A percentile compares a stretch with the other conserved stretches of the same genome.
These are phyloP conservation scores for Galerucella calmariensis DNA, from an alignment of 2,888 invertebrate species.

Conservation along the genomic window DNA sequence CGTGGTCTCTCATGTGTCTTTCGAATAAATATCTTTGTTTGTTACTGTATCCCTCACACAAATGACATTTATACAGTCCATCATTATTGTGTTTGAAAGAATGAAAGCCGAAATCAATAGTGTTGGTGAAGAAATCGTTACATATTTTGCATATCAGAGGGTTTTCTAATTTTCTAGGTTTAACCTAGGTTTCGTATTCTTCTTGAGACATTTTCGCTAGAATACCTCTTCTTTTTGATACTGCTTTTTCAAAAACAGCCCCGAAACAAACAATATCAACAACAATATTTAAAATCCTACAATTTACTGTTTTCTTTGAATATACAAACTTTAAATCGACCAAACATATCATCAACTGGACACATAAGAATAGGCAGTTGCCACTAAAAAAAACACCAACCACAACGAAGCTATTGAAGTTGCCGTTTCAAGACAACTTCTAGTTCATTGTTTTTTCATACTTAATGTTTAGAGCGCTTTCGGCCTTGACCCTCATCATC, in stretches of 20 bases:
- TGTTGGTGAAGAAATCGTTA: conserved; percentile 54
- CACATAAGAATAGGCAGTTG: no score
- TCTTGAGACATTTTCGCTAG: neutral
- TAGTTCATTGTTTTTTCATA: no score
- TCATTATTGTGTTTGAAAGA: conserved; percentile 58
- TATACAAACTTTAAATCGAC: no score
- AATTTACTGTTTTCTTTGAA: no score
- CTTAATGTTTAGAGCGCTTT: no score
- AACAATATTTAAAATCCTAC: no score
- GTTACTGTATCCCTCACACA: conserved; percentile 47
- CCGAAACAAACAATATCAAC: neutral
- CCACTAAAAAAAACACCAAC: no score
- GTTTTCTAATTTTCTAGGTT: conserved; percentile 39
- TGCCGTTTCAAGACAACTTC: no score
- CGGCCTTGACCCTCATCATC: no score
- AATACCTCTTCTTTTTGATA: neutral
- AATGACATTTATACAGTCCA: conserved; percentile 55
- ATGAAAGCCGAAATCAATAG: conserved; percentile 61
- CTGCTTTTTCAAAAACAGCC: neutral
- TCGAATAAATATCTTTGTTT: conserved; percentile 20
- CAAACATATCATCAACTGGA: no score
- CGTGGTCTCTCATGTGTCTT: conserved; percentile 1
- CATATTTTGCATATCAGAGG: conserved; percentile 68
- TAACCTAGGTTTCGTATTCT: neutral
- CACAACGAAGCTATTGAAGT: no score